Evolutionary conservation across 2,113 vertebrate genomes (phyloP).

Genomic region (Neofelis nebulosa): DNA sequence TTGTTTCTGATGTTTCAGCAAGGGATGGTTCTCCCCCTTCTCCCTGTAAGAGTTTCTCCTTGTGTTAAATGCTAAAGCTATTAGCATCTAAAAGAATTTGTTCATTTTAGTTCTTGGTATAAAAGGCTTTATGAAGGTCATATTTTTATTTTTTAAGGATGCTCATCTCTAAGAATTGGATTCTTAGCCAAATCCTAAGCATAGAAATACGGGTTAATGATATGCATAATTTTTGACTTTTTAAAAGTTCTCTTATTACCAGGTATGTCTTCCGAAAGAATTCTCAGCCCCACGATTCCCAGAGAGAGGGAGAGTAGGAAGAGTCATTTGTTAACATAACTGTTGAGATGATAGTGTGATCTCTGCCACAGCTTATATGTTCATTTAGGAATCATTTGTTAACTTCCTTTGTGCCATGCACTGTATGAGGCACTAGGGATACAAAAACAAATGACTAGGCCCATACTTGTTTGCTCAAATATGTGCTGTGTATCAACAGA

Average conservation of each 20-base stretch:
- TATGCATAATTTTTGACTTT: not conserved
- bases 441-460: not conserved
- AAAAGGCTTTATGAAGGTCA: not conserved
- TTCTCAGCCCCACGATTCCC: not conserved
- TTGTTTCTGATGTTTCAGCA: conserved; percentile 39
- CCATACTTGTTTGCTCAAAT: not conserved
- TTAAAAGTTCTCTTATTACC: not conserved
- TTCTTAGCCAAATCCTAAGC: conserved; percentile 5
- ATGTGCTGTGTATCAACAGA: not conserved
- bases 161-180: not conserved
- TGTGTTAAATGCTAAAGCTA: conserved; percentile 13
- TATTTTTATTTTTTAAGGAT: conserved; percentile 22
- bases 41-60: not conserved
- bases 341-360: not conserved
- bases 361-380: not conserved
- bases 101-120: not conserved
- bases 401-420: not conserved
- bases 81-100: conserved; percentile 15
- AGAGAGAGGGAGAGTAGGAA: not conserved
- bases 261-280: not conserved
- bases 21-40: not conserved
- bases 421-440: not conserved
- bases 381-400: not conserved
- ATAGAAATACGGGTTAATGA: not conserved
- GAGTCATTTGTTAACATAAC: not conserved